Conservation (phyloP, 2,888 invertebrate genomes). For the Platypus cylindrus region DNA sequence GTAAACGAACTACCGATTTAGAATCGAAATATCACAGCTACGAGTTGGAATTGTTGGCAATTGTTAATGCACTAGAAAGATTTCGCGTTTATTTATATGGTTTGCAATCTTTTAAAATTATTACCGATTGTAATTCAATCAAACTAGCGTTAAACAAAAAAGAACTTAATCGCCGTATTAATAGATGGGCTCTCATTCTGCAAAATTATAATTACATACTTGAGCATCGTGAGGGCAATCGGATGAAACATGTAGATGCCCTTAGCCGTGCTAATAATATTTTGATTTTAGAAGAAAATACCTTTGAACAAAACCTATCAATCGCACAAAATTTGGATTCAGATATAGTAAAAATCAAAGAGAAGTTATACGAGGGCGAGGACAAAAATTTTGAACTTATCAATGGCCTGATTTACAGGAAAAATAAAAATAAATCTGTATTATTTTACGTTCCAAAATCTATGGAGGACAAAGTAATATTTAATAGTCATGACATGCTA, state of each 20-base stretch:
- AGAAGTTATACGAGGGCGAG: not conserved
- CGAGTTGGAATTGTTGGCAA: not conserved
- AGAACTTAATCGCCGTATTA: slow-evolving; percentile 1
- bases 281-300: slow-evolving; percentile 10
- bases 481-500: not conserved
- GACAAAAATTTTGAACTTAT: slow-evolving; percentile 2
- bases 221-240: not conserved
- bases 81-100: not conserved
- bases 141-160: slow-evolving; percentile 1
- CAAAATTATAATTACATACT: not conserved
- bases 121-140: not conserved
- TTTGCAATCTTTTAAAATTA: not conserved
- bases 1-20: slow-evolving; percentile 20
- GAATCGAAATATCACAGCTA: slow-evolving; percentile 13
- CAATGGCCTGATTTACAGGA: not conserved
- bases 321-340: slow-evolving; percentile 8
- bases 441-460: not conserved
- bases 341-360: slow-evolving; percentile 6
- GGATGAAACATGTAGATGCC: not conserved
- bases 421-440: not conserved
- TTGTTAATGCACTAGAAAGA: not conserved
- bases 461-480: not conserved
- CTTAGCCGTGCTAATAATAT: slow-evolving; percentile 3
- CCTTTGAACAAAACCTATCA: slow-evolving; percentile 8
- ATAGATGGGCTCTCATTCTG: not conserved